Percentiles rank a stretch among this genome's conserved stretches.
These are phyloP conservation scores for Trichogramma evanescens DNA, from an alignment of 2,888 invertebrate genomes.

Conservation along the genomic window DNA sequence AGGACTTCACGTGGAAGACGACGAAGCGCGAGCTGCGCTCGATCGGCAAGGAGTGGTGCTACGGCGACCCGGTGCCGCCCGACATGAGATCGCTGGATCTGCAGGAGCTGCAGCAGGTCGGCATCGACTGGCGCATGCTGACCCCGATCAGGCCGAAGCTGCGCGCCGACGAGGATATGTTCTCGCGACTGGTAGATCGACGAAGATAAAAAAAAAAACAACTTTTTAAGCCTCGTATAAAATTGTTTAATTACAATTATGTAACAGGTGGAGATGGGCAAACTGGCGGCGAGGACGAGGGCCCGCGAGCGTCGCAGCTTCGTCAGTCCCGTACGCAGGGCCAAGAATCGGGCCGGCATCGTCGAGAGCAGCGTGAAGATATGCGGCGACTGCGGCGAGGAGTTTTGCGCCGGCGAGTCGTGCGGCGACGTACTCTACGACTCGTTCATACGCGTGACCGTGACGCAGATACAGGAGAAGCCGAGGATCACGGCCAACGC, in stretches of 20 bases:
- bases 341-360: constrained; percentile 77
- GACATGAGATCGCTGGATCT: constrained; percentile 73
- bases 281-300: constrained; percentile 67
- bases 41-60: constrained; percentile 56
- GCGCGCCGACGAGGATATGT: constrained; percentile 80
- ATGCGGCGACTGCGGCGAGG: constrained; percentile 77
- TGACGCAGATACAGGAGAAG: constrained; percentile 36
- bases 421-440: constrained; percentile 57
- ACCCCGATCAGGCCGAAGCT: constrained; percentile 79
- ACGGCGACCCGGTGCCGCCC: constrained; percentile 72
- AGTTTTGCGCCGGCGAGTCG: constrained; percentile 63
- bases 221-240: neutral
- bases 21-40: constrained; percentile 65
- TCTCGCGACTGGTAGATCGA: constrained; percentile 51
- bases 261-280: constrained; percentile 65
- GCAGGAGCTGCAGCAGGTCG: constrained; percentile 72
- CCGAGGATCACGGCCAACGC: constrained; percentile 41
- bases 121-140: constrained; percentile 90
- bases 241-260: neutral
- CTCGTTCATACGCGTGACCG: constrained; percentile 49
- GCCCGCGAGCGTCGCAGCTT: constrained; percentile 62
- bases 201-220: neutral
- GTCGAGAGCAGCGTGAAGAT: constrained; percentile 69
- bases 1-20: constrained; percentile 67
- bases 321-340: constrained; percentile 63